These are phyloP conservation scores for Galerucella nymphaeae DNA, from an alignment of 2,888 invertebrate species.

Conservation along the genomic window DNA sequence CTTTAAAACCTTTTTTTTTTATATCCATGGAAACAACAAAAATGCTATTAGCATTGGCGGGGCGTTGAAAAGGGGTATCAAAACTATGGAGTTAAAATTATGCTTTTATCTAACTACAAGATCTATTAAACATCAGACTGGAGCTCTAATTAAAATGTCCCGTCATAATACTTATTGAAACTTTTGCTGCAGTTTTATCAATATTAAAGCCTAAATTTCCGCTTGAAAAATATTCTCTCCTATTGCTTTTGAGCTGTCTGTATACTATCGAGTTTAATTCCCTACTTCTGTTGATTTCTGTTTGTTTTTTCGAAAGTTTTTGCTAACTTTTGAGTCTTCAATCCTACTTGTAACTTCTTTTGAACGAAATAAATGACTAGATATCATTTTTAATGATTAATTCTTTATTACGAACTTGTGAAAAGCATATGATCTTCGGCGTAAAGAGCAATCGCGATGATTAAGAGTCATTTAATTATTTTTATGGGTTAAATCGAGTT, in stretches of 20 bases:
- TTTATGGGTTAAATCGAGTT: constrained; percentile 58
- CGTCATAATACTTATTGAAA: too few species aligned
- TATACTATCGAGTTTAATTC: too few species aligned
- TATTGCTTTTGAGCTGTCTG: too few species aligned
- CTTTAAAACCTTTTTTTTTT: background rate
- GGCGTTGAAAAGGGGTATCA: background rate
- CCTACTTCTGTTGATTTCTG: too few species aligned
- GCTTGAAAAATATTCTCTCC: too few species aligned
- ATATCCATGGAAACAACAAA: background rate
- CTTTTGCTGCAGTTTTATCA: too few species aligned
- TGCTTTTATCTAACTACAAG: too few species aligned
- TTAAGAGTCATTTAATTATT: constrained; percentile 59
- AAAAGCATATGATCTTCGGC: constrained; percentile 38
- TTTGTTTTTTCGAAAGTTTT: too few species aligned
- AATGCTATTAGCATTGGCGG: background rate
- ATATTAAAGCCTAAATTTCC: too few species aligned
- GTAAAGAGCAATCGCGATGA: constrained; percentile 49
- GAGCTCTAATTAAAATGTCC: too few species aligned
- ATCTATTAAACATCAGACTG: too few species aligned
- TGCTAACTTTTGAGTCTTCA: background rate
- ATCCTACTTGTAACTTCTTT: background rate
- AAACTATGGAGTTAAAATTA: background rate
- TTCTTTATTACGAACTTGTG: constrained; percentile 25
- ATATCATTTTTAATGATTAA: constrained; percentile 32
- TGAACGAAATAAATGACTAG: constrained; percentile 15